Conservation (phyloP, 1,140 invertebrate genomes). For the Melanaphis sacchari region DNA sequence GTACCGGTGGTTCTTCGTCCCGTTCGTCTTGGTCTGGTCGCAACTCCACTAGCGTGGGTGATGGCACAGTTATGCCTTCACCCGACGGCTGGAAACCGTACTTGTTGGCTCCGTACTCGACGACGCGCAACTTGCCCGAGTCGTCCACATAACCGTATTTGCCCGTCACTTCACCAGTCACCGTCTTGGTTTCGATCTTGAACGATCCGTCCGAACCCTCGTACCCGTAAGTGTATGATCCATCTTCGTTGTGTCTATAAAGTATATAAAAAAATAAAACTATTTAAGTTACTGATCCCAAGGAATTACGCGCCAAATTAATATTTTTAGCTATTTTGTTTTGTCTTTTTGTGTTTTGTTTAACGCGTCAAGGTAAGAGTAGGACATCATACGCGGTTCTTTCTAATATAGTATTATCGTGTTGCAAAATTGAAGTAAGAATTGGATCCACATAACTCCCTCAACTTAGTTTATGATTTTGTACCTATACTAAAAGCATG, state of each 20-base stretch:
- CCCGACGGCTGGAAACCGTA: slow-evolving; percentile 85
- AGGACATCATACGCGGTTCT: too few species aligned
- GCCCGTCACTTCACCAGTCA: slow-evolving; percentile 80
- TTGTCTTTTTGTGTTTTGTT: too few species aligned
- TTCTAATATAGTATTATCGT: too few species aligned
- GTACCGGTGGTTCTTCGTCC: background rate
- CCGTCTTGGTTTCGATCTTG: slow-evolving; percentile 84
- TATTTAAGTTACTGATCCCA: background rate
- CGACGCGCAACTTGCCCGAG: slow-evolving; percentile 78
- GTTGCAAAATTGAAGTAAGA: too few species aligned
- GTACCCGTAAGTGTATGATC: slow-evolving; percentile 87
- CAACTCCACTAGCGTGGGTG: slow-evolving; percentile 73
- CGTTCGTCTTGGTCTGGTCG: background rate
- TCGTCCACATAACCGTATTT: slow-evolving; percentile 89
- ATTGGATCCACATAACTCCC: too few species aligned
- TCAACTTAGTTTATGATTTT: too few species aligned
- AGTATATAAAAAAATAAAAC: slow-evolving; percentile 59
- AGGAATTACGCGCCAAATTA: background rate
- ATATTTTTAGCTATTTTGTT: background rate
- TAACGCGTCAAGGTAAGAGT: too few species aligned
- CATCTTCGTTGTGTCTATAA: slow-evolving; percentile 83
- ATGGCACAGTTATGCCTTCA: slow-evolving; percentile 84
- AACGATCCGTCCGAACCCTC: slow-evolving; percentile 84
- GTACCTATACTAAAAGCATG: too few species aligned
- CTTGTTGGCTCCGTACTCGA: slow-evolving; percentile 88